Percentiles rank a stretch among this genome's conserved stretches.
Evolutionary conservation across 2,113 vertebrate genomes (phyloP).

Genomic region (Lanius ludovicianus): DNA sequence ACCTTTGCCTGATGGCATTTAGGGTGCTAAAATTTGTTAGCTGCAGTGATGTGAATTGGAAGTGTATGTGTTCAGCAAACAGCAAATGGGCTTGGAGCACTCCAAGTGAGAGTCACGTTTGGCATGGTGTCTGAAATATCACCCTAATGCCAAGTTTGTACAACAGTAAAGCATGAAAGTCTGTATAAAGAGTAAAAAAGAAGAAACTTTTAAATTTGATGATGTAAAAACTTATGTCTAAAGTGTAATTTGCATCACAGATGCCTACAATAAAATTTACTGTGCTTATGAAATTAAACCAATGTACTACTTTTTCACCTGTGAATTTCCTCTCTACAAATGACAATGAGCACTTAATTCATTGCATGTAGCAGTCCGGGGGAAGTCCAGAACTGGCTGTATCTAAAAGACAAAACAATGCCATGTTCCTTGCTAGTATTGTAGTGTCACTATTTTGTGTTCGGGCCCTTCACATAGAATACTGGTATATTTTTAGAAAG

Average conservation of each 20-base stretch:
- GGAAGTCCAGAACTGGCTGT: neutral
- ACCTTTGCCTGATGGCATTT: slow-evolving; percentile 27
- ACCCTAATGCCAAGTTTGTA: slow-evolving; percentile 23
- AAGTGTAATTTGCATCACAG: neutral
- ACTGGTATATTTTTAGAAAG: neutral
- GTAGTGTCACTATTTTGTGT: neutral
- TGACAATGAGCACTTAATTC: neutral
- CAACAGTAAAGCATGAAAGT: neutral
- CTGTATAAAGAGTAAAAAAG: neutral
- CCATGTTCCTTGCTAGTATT: accelerated
- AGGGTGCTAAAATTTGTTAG: neutral
- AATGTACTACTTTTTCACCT: neutral
- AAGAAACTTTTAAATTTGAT: neutral
- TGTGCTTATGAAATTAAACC: neutral
- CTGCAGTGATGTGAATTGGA: neutral
- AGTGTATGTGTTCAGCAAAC: slow-evolving; percentile 17
- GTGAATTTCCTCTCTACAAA: neutral
- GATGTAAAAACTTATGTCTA: neutral
- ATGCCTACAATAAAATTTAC: neutral
- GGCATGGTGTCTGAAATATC: slow-evolving; percentile 9
- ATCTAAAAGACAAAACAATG: neutral
- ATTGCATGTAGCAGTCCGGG: neutral
- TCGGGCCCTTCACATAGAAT: neutral
- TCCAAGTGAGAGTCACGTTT: slow-evolving; percentile 42
- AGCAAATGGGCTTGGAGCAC: slow-evolving; percentile 18